Conservation (phyloP, 2,888 invertebrate genomes). For the Spodoptera exigua region DNA sequence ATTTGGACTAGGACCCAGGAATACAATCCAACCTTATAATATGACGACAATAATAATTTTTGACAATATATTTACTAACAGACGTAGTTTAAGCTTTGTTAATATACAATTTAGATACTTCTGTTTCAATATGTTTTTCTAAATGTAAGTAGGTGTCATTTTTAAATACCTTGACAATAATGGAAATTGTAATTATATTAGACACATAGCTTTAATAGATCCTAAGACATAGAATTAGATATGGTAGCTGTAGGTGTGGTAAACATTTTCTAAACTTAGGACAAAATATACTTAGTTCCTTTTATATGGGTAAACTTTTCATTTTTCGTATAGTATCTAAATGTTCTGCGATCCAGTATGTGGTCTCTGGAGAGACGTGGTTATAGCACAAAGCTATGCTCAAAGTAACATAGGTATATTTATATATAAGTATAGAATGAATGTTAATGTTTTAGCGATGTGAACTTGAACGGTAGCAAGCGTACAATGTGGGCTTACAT, state of each 20-base stretch:
- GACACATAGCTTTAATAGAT: conserved; percentile 86
- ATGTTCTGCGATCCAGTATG: conserved; percentile 36
- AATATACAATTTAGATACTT: conserved; percentile 54
- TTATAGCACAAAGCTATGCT: conserved; percentile 74
- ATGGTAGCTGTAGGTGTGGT: conserved; percentile 59
- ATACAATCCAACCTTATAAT: conserved; percentile 14
- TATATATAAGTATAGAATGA: conserved; percentile 54
- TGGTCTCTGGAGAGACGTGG: conserved; percentile 46
- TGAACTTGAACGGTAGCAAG: conserved; percentile 37
- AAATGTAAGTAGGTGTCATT: conserved; percentile 36
- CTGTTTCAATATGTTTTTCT: conserved; percentile 48
- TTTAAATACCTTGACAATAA: conserved; percentile 37
- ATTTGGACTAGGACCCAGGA: conserved; percentile 5
- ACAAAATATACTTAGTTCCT: conserved; percentile 45
- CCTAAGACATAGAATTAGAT: conserved; percentile 66
- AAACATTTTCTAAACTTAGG: conserved; percentile 57
- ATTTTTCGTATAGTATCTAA: conserved; percentile 40
- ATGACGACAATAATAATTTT: conserved; percentile 64
- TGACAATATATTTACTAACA: conserved; percentile 68
- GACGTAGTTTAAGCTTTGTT: conserved; percentile 58
- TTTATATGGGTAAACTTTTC: conserved; percentile 45
- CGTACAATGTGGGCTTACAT: neutral
- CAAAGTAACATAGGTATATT: conserved; percentile 66
- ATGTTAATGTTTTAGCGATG: conserved; percentile 41
- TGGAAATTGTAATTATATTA: conserved; percentile 69